A percentile compares a stretch with the other conserved stretches of the same genome.
Evolutionary conservation across 2,888 invertebrate genomes (phyloP).

Genomic region (Eustalomyia histrio): DNA sequence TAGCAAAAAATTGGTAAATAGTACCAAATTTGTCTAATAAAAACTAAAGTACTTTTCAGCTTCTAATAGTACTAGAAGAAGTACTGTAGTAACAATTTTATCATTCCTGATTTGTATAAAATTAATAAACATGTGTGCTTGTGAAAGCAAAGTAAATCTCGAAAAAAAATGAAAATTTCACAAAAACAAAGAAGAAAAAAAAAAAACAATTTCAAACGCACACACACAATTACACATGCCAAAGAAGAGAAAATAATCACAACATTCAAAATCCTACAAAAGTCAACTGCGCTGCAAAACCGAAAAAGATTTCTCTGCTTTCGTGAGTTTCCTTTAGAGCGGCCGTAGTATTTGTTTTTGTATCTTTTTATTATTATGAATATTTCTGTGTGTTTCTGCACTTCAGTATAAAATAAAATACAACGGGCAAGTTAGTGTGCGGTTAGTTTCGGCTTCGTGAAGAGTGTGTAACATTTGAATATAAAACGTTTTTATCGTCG

Average conservation of each 20-base stretch:
- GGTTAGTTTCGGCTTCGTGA: slow-evolving; percentile 65
- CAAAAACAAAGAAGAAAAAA: no score
- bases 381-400: slow-evolving; percentile 37
- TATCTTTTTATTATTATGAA: no score
- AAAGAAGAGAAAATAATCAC: slow-evolving; percentile 58
- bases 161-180: slow-evolving; percentile 53
- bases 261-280: slow-evolving; percentile 58
- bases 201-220: slow-evolving; percentile 37
- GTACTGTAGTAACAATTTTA: no score
- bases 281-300: slow-evolving; percentile 54
- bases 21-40: no score
- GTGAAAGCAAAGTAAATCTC: slow-evolving; percentile 58
- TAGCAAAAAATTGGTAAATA: no score
- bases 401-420: slow-evolving; percentile 61
- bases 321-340: slow-evolving; percentile 59
- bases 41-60: no score
- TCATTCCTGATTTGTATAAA: no score
- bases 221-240: slow-evolving; percentile 16
- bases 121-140: slow-evolving; percentile 47
- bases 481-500: slow-evolving; percentile 18
- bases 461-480: slow-evolving; percentile 29
- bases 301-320: slow-evolving; percentile 54
- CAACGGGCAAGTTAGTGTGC: slow-evolving; percentile 63
- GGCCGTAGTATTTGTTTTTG: slow-evolving; percentile 31
- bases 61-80: no score